Evolutionary conservation across 2,888 invertebrate genomes (phyloP), one percentile per base, ranked within the genome.

Genomic region (Tuta absoluta): DNA sequence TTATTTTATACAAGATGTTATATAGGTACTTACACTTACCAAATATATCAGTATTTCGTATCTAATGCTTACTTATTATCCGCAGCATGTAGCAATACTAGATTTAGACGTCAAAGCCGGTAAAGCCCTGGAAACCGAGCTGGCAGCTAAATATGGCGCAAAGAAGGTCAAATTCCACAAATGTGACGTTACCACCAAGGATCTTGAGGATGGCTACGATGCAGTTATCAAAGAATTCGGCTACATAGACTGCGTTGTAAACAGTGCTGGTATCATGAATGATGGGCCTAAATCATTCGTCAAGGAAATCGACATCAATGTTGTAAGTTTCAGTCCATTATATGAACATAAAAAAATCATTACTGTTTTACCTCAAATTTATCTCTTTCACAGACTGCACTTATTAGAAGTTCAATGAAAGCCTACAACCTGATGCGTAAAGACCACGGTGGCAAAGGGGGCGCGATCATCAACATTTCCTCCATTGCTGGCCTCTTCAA

Each of bases 201-300:
- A 76, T 0, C 67, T 85, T 0, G 59, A 73, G 10, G 73, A 67
- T 2, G 76, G 72, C 17, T 80, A 78, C 57, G 72, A 81, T 7
- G 67, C 67, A 1, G 75, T 79, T 0, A 60, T 75, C 2, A 67
- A 74, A 8, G 74, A 79, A 12, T 70, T 79, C 23, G 79, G 78
- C 0, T 73, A 74, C 23, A 70, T 84, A 2, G 84, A 85, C 53
- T 71, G 78, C 0, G 78, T 85, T 3, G 65, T 79, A 5, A 85
- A 85, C 60, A 81, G 81, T 38, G 82, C 81, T 56, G 81, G 78
- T 0, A 76, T 85, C 8, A 78, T 82, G 77, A 82, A 82, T 51
- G 84, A 84, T 24, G 69, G 71, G 3, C 64, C 70, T 14, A 67
- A 75, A 0, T 49, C 67, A 11, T 84, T 80, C 53, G 79, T 73